Conservation (phyloP, 1,140 invertebrate genomes). For the Drosophila truncata region DNA sequence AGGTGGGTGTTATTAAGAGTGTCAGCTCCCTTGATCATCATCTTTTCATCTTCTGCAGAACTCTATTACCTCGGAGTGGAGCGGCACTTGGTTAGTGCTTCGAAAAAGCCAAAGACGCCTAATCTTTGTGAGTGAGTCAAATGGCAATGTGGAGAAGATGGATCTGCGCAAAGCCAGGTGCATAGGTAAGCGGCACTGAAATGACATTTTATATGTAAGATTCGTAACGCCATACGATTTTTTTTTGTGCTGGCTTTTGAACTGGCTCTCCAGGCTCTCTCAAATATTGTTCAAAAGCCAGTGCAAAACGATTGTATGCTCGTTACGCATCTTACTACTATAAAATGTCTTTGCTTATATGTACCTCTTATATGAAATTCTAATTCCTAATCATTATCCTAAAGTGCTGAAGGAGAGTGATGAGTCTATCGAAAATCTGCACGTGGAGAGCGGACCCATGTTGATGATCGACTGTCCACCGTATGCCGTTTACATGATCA, state of each 20-base stretch:
- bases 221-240: too few relatives aligned
- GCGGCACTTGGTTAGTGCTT: conserved; percentile 91
- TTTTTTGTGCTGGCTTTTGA: too few relatives aligned
- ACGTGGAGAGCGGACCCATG: conserved; percentile 87
- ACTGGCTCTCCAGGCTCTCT: too few relatives aligned
- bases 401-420: conserved; percentile 84
- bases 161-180: conserved; percentile 93
- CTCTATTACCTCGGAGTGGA: conserved; percentile 89
- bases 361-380: too few relatives aligned
- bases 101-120: conserved; percentile 88
- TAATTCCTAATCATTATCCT: background rate
- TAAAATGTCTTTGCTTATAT: too few relatives aligned
- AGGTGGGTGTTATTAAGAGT: conserved; percentile 85
- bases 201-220: too few relatives aligned
- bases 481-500: conserved; percentile 90
- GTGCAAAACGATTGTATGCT: too few relatives aligned
- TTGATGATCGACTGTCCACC: conserved; percentile 89
- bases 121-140: conserved; percentile 88
- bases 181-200: conserved; percentile 87
- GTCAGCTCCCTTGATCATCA: background rate
- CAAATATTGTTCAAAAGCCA: too few relatives aligned
- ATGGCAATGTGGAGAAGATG: conserved; percentile 87
- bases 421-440: conserved; percentile 85
- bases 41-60: conserved; percentile 84
- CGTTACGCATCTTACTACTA: too few relatives aligned